A percentile compares a stretch with the other conserved stretches of the same genome.
Conservation (phyloP, 1,140 invertebrate genomes). For the Pseudomyrmex pallidus region DNA sequence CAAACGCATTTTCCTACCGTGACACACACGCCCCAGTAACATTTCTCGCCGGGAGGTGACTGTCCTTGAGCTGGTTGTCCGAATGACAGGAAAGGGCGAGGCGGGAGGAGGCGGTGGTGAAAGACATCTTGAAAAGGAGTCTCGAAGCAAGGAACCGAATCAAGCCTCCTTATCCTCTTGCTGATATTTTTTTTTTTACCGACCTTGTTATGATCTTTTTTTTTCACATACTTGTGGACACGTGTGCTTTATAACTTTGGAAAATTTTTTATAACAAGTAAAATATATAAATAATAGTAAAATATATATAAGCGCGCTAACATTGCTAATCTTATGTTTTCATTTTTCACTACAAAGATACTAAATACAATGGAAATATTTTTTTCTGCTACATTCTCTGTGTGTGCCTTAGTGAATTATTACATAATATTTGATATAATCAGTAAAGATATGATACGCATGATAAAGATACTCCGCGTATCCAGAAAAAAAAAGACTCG, state of each 20-base stretch:
- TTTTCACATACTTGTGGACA: not conserved
- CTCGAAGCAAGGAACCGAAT: slow-evolving; percentile 49
- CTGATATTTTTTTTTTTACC: slow-evolving; percentile 21
- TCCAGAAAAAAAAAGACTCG: no score
- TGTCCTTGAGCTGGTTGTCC: slow-evolving; percentile 72
- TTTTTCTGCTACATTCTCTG: no score
- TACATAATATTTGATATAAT: no score
- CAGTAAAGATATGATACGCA: not conserved
- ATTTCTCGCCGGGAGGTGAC: slow-evolving; percentile 55
- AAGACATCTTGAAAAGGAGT: slow-evolving; percentile 37
- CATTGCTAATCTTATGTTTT: no score
- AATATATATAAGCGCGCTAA: no score
- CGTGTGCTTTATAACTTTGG: no score
- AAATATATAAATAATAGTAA: no score
- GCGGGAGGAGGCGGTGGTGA: slow-evolving; percentile 57
- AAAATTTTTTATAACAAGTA: no score
- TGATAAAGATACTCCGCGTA: not conserved
- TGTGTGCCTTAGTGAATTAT: no score
- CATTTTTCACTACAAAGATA: no score
- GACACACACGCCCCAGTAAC: slow-evolving; percentile 64
- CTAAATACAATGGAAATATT: no score
- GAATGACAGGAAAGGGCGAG: slow-evolving; percentile 60
- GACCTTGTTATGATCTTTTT: slow-evolving; percentile 15
- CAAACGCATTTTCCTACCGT: slow-evolving; percentile 57
- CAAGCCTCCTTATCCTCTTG: slow-evolving; percentile 12